A percentile compares a stretch with the other conserved stretches of the same genome.
Evolutionary conservation across 92 coral and sea anemone species (phyloP).

Genomic region (Umimayanthus kanabou): DNA sequence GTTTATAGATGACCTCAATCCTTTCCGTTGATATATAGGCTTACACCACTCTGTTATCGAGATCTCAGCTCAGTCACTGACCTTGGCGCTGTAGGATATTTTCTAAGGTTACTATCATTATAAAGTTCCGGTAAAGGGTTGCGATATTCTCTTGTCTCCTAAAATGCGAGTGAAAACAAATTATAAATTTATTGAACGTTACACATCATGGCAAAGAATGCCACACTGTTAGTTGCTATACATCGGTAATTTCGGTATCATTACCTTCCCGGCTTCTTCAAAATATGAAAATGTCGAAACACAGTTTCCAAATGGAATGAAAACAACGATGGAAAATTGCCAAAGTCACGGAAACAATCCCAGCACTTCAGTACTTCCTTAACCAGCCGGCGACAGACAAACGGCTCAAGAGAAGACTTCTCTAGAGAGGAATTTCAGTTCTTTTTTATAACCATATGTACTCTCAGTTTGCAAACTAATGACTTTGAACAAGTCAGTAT

Average conservation of each 20-base stretch:
- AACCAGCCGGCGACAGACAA: background rate
- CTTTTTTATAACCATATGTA: no score
- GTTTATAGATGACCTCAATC: no score
- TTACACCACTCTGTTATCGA: no score
- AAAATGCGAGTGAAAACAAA: background rate
- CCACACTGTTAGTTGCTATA: background rate
- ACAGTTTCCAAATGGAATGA: background rate
- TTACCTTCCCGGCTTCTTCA: background rate
- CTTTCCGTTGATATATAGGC: no score
- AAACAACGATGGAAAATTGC: background rate
- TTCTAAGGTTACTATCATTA: background rate
- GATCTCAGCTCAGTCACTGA: background rate
- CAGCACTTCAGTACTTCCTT: background rate
- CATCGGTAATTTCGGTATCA: background rate
- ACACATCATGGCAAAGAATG: background rate
- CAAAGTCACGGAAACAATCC: background rate
- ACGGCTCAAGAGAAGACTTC: background rate
- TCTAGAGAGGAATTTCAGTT: background rate
- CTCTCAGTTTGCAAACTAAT: background rate
- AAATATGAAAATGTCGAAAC: background rate
- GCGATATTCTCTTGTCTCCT: background rate
- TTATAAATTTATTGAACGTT: no score
- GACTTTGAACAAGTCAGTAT: no score
- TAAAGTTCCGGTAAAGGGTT: background rate
- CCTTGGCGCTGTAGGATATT: background rate